Evolutionary conservation across 2,113 vertebrate species (phyloP).

Genomic region (Muscicapa adusta): DNA sequence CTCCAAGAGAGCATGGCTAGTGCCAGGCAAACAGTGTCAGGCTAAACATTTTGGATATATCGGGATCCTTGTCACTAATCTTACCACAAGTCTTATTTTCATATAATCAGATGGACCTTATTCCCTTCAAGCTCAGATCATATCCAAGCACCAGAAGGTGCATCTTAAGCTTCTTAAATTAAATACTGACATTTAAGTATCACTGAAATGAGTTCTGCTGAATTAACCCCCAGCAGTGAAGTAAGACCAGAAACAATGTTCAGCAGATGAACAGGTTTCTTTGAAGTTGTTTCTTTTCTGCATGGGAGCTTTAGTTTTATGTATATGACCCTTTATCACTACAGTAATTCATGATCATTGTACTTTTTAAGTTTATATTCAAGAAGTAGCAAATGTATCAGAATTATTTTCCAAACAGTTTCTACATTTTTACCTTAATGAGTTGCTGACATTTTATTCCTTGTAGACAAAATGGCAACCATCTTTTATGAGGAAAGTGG

Average conservation of each 20-base stretch:
- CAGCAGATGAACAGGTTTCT: not conserved
- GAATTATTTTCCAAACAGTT: not conserved
- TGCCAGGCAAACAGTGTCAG: not conserved
- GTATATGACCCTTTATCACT: not conserved
- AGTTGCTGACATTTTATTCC: not conserved
- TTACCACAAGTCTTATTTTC: not conserved
- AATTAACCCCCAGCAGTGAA: not conserved
- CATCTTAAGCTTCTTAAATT: not conserved
- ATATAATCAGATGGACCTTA: accelerated
- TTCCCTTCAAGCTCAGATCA: not conserved
- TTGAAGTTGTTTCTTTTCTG: not conserved
- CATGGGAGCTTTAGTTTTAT: not conserved
- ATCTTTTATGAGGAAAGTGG: not conserved
- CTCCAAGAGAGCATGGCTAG: accelerated
- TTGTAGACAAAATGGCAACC: not conserved
- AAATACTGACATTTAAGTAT: not conserved
- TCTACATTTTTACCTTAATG: not conserved
- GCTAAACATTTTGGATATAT: not conserved
- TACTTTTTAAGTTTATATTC: not conserved
- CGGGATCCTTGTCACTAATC: not conserved
- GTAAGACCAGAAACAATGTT: not conserved
- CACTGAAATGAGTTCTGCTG: not conserved
- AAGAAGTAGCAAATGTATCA: not conserved
- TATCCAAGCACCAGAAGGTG: not conserved
- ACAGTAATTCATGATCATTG: not conserved